A percentile compares a stretch with the other conserved stretches of the same genome.
These are phyloP conservation scores for Brachionus plicatilis DNA, from an alignment of 1,140 invertebrate genomes.

Conservation along the genomic window DNA sequence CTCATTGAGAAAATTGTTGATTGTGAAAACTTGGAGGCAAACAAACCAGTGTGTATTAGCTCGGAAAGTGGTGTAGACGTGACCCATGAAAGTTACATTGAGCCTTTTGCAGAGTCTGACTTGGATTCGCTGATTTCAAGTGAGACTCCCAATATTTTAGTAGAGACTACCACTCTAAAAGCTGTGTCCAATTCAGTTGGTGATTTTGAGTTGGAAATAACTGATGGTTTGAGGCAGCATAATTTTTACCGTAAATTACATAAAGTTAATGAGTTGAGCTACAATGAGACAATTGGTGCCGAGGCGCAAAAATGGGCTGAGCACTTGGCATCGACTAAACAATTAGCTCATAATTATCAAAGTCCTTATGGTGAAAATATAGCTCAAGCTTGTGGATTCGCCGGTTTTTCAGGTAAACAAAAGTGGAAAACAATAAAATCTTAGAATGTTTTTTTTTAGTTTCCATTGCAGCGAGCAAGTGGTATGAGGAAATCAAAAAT, in stretches of 20 bases:
- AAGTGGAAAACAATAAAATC: neutral
- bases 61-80: neutral
- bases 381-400: constrained; percentile 52
- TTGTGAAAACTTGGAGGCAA: neutral
- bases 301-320: constrained; percentile 75
- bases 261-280: neutral
- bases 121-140: neutral
- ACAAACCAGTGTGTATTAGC: neutral
- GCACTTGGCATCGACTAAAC: constrained; percentile 70
- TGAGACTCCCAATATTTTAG: neutral
- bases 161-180: neutral
- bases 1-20: neutral
- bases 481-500: constrained; percentile 40
- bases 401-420: constrained; percentile 44
- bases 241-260: neutral
- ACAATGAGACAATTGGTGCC: neutral
- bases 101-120: neutral
- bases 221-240: neutral
- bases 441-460: neutral
- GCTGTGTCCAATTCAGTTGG: neutral
- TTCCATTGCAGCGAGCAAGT: constrained; percentile 21
- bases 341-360: constrained; percentile 68
- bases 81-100: neutral
- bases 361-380: constrained; percentile 45
- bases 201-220: neutral